Conservation (phyloP, 2,888 invertebrate genomes). For the Flexamia atlantica region DNA sequence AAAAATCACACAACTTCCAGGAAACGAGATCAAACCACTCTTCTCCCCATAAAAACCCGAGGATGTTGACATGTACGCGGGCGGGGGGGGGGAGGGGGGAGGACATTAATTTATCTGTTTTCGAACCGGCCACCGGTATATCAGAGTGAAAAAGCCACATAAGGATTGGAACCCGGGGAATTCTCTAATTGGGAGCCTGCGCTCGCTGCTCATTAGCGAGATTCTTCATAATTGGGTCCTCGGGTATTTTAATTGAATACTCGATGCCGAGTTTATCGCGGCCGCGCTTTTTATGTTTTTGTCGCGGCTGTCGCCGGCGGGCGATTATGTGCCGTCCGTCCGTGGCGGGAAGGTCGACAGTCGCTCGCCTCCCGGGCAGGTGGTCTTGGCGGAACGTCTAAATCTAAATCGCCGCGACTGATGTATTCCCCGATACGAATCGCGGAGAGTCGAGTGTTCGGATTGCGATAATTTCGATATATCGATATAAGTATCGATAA, state of each 20-base stretch:
- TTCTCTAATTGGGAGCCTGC: slow-evolving; percentile 38
- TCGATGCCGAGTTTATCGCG: slow-evolving; percentile 49
- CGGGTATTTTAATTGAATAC: slow-evolving; percentile 58
- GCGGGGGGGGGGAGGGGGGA: background rate
- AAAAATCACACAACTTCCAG: too few species aligned
- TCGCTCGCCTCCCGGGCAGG: slow-evolving; percentile 30
- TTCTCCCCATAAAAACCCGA: background rate
- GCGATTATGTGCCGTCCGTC: slow-evolving; percentile 17
- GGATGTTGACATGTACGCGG: background rate
- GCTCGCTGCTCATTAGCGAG: slow-evolving; percentile 26
- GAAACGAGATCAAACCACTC: too few species aligned
- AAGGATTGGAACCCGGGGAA: slow-evolving; percentile 24
- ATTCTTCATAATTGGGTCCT: slow-evolving; percentile 54
- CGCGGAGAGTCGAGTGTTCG: background rate
- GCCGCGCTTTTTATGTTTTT: slow-evolving; percentile 50
- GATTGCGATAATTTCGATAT: too few species aligned
- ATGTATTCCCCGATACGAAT: background rate
- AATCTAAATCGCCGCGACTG: slow-evolving; percentile 21
- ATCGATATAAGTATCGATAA: too few species aligned
- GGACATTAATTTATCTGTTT: slow-evolving; percentile 37
- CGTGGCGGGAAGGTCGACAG: background rate
- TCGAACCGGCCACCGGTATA: slow-evolving; percentile 18
- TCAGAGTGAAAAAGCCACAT: slow-evolving; percentile 6
- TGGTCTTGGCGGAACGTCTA: background rate
- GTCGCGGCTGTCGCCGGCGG: slow-evolving; percentile 29